Conservation (phyloP, 1,140 invertebrate species). For the Sitobion miscanthi region DNA sequence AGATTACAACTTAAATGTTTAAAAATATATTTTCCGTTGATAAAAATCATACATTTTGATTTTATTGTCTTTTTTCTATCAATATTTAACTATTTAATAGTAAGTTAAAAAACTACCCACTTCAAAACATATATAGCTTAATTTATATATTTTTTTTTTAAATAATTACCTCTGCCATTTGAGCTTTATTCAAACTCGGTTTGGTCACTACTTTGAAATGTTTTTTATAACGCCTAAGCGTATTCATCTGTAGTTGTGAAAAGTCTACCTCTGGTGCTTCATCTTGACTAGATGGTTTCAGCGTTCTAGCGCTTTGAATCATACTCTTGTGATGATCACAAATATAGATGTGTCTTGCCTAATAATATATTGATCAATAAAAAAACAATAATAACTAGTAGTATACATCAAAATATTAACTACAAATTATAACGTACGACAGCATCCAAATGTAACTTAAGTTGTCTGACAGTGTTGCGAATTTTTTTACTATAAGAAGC, state of each 20-base stretch:
- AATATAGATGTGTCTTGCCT: conserved; percentile 94
- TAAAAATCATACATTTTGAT: neutral
- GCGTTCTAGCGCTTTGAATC: conserved; percentile 89
- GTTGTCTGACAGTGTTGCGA: conserved; percentile 91
- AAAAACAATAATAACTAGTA: neutral
- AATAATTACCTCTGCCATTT: conserved; percentile 90
- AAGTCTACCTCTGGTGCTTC: conserved; percentile 93
- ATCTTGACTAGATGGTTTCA: conserved; percentile 81
- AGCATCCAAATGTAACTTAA: conserved; percentile 87
- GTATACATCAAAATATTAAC: neutral
- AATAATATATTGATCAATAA: conserved; percentile 60
- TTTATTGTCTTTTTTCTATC: neutral
- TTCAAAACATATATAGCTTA: too few relatives aligned
- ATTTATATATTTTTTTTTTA: neutral
- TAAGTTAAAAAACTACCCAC: neutral
- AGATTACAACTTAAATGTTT: neutral
- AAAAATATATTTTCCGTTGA: neutral
- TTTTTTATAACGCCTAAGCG: conserved; percentile 88
- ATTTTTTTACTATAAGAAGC: conserved; percentile 96
- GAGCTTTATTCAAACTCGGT: conserved; percentile 91
- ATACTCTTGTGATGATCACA: conserved; percentile 95
- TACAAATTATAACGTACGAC: conserved; percentile 67
- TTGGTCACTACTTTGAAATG: conserved; percentile 90
- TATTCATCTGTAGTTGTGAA: conserved; percentile 90
- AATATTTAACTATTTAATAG: too few relatives aligned